Evolutionary conservation across 2,113 vertebrate genomes (phyloP).

Genomic region (Atherinomorus stipes): DNA sequence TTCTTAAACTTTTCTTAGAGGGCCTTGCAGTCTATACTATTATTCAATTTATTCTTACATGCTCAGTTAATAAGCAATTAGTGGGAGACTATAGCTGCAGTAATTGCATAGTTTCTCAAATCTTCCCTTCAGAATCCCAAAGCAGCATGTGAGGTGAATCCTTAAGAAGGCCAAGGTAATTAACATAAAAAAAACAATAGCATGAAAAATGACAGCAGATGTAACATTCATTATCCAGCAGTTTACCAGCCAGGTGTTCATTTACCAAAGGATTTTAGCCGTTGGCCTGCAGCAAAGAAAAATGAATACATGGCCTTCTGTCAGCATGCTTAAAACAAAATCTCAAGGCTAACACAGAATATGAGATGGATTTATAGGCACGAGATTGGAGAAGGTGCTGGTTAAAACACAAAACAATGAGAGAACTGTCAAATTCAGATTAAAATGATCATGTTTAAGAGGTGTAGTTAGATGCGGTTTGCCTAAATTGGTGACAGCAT

Average conservation of each 20-base stretch:
- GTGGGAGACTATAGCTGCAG: not conserved
- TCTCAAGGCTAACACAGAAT: conserved; percentile 8
- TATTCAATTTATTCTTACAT: not conserved
- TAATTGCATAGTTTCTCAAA: conserved; percentile 35
- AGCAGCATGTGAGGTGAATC: conserved; percentile 23
- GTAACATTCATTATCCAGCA: conserved; percentile 56
- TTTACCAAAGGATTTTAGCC: conserved; percentile 21
- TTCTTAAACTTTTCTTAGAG: not conserved
- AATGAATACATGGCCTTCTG: conserved; percentile 26
- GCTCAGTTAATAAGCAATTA: not conserved
- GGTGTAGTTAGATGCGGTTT: not conserved
- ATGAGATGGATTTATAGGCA: conserved; percentile 1
- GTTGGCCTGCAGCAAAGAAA: conserved; percentile 44
- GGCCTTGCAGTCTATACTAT: not conserved
- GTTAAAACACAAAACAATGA: not conserved
- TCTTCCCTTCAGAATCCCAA: not conserved
- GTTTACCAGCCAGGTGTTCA: conserved; percentile 60
- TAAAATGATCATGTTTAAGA: not conserved
- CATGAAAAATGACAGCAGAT: conserved; percentile 57
- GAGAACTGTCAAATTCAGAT: not conserved
- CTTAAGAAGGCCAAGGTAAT: conserved; percentile 54
- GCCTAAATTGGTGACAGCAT: not conserved
- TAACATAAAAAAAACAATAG: conserved; percentile 49
- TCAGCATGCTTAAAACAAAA: conserved; percentile 47
- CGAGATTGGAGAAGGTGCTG: not conserved